A percentile compares a stretch with the other conserved stretches of the same genome.
Evolutionary conservation across 64 coral and sea anemone genomes (phyloP).

Genomic region (Montipora foliosa): DNA sequence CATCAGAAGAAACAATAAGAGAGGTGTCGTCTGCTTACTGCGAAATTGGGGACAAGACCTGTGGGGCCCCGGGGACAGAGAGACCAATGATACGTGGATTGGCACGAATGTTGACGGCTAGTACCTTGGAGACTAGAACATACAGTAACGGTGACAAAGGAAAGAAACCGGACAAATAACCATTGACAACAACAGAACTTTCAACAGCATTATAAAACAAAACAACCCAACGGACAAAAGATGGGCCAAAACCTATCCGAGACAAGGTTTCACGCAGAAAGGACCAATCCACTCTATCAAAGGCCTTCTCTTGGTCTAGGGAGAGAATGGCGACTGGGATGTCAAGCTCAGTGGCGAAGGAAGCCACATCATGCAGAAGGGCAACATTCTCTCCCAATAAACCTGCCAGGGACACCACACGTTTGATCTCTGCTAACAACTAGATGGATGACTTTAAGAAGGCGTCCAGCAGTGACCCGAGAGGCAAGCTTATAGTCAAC

Average conservation of each 20-base stretch:
- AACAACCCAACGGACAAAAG: not conserved
- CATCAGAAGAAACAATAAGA: not conserved
- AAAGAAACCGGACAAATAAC: conserved; percentile 23
- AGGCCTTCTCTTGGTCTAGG: conserved; percentile 49
- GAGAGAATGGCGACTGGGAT: not conserved
- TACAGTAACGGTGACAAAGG: conserved; percentile 4
- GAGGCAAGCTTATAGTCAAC: too few species aligned
- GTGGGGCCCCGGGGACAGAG: not conserved
- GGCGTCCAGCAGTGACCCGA: too few species aligned
- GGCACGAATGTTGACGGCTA: not conserved
- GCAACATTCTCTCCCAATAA: conserved; percentile 28
- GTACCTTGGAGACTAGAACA: not conserved
- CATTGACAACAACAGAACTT: not conserved
- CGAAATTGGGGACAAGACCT: not conserved
- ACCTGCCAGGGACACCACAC: conserved; percentile 38
- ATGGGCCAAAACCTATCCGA: conserved; percentile 35
- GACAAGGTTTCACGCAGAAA: not conserved
- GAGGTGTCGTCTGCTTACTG: conserved; percentile 59
- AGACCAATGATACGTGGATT: not conserved
- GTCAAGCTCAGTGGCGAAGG: not conserved
- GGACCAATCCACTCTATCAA: conserved; percentile 48
- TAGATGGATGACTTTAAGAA: conserved; percentile 17
- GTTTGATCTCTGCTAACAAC: conserved; percentile 18
- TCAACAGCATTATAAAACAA: not conserved
- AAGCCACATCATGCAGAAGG: not conserved